Evolutionary conservation across 2,113 vertebrate species (phyloP).

Genomic region (Ictalurus furcatus): DNA sequence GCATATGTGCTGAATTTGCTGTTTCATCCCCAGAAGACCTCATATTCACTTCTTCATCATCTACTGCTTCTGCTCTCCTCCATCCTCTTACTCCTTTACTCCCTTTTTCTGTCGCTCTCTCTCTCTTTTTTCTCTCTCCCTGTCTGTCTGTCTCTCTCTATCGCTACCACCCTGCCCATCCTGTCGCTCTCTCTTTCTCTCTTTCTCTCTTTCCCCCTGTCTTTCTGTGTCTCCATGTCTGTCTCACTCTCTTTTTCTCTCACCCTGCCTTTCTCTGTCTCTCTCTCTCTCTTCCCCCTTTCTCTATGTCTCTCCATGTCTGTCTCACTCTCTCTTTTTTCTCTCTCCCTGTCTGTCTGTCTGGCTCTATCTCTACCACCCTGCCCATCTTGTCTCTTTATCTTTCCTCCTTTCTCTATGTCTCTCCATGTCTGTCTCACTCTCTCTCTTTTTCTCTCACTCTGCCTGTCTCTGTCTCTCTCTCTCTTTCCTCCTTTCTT

Average conservation of each 20-base stretch:
- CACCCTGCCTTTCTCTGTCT: not conserved
- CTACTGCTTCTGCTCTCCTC: not conserved
- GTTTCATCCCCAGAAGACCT: constrained; percentile 68
- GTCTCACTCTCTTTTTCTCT: not conserved
- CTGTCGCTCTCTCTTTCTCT: not conserved
- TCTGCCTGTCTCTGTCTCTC: not conserved
- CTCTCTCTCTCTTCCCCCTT: not conserved
- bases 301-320: not conserved
- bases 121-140: not conserved
- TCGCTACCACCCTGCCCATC: too few species aligned
- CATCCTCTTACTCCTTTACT: not conserved
- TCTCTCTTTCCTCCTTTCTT: not conserved
- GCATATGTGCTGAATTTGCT: constrained; percentile 76
- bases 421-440: not conserved
- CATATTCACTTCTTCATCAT: constrained; percentile 20
- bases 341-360: not conserved
- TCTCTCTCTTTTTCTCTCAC: not conserved
- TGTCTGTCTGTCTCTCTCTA: not conserved
- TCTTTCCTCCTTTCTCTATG: not conserved
- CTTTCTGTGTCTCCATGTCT: not conserved
- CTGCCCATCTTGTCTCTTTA: not conserved
- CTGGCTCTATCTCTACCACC: too few species aligned
- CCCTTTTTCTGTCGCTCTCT: not conserved
- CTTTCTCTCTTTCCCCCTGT: too few species aligned
- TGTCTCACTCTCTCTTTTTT: too few species aligned